Percentiles rank a stretch among this genome's conserved stretches.
Conservation (phyloP, 2,888 invertebrate species). For the Onchidella celtica region DNA sequence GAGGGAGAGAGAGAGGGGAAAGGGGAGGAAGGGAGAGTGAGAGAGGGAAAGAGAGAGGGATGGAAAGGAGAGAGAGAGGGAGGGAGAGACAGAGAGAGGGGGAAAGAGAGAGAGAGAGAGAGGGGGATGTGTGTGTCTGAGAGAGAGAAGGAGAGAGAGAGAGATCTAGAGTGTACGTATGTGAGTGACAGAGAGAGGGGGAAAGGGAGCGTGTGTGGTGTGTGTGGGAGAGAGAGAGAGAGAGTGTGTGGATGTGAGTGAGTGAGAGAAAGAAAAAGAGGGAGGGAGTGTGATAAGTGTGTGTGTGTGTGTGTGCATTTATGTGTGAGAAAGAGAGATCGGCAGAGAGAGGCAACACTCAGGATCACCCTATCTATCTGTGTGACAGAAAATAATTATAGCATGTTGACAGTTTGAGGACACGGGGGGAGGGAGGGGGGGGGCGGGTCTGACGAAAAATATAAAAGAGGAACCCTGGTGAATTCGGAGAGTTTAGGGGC, state of each 20-base stretch:
- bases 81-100: not conserved
- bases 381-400: too few relatives aligned
- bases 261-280: conserved; percentile 1
- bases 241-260: not conserved
- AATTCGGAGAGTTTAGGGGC: too few relatives aligned
- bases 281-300: not conserved
- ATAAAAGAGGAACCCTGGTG: too few relatives aligned
- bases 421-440: too few relatives aligned
- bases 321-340: not conserved
- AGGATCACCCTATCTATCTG: not conserved
- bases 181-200: not conserved
- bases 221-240: not conserved
- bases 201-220: not conserved
- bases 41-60: too few relatives aligned
- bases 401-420: too few relatives aligned
- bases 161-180: too few relatives aligned
- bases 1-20: not conserved
- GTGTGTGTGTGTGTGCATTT: not conserved
- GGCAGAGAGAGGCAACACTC: not conserved
- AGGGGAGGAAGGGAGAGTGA: not conserved
- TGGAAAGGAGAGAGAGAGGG: not conserved
- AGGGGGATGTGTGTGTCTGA: too few relatives aligned
- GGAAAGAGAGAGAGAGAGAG: not conserved
- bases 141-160: not conserved
- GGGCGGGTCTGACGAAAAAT: too few relatives aligned